Base-by-base conservation (phyloP, 1,140 invertebrate genomes). In the Ceratina japonica region DNA sequence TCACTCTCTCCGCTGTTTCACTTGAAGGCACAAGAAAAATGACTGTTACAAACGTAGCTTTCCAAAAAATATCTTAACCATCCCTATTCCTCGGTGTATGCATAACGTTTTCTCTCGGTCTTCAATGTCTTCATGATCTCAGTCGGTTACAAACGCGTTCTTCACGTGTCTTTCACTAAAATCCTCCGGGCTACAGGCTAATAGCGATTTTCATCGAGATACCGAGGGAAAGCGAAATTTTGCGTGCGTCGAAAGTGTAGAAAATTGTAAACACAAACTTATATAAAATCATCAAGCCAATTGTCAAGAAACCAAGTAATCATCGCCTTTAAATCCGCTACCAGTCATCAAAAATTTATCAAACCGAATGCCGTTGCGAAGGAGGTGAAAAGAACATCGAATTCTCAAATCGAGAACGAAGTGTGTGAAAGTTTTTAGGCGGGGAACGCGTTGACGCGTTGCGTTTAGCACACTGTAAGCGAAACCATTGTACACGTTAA, bases 341-440 rank as follows among this genome's bases (percentile, higher is more conserved):
- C 37, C 37, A 44, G 0, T 44, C 37, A 7, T 44, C 10, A 7
- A 10, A 44, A 44, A 4, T 31, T 44, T 8, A 44, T 44, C 10
- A 44, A 44, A 44, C 5, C 37, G 37, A 44, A 44, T 10, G 5
- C 37, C 10, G 0, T 44, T 44, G 5, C 37, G 37, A 44, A 7
- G 2, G 37, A 44, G 10, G 37, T 1, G 71, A 66, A 59, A 74
- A 79, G 52, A 31, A 31, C 4, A 2, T 31, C 27, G 4, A 31
- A 44, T 44, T 44, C 58, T 5, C 52, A 56, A 66, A 79, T 66
- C 74, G 52, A 74, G 70, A 56, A 56, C 75, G 44, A 2, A 20
- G 18, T 22, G 75, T 68, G 85, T 81, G 85, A 86, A 86, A 86
- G 85, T 85, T 83, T 44, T 79, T 77, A 80, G 75, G 75, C 75